These are phyloP conservation scores for Acanthoscelides obtectus DNA, from an alignment of 2,888 invertebrate species.

Conservation along the genomic window DNA sequence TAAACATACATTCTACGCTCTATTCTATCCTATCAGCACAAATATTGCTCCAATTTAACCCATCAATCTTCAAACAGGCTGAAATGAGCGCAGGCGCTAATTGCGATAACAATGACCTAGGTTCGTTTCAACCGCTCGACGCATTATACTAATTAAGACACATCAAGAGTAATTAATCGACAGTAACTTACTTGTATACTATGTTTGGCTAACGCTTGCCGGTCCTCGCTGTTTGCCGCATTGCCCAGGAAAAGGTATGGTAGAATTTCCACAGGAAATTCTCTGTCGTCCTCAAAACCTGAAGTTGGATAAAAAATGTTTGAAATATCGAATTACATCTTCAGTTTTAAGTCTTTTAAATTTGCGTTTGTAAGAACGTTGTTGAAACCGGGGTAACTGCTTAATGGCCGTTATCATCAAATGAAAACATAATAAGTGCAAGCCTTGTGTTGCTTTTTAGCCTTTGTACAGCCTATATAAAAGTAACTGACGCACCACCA, in stretches of 20 bases:
- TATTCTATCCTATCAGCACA: background rate
- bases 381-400: no score
- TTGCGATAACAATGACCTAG: background rate
- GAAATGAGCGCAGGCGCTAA: background rate
- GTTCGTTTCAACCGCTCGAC: background rate
- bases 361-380: no score
- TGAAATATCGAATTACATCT: background rate
- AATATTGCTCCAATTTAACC: background rate
- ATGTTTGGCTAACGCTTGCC: slow-evolving; percentile 81
- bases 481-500: no score
- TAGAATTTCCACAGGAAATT: slow-evolving; percentile 92
- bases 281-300: slow-evolving; percentile 62
- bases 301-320: slow-evolving; percentile 20
- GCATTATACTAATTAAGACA: background rate
- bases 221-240: slow-evolving; percentile 89
- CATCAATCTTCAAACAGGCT: background rate
- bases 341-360: no score
- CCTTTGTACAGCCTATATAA: no score
- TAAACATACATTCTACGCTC: background rate
- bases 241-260: slow-evolving; percentile 92
- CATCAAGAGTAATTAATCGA: background rate
- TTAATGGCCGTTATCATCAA: no score
- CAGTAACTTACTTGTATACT: slow-evolving; percentile 67
- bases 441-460: no score
- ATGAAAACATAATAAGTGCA: no score